Base-by-base conservation (phyloP, 1,140 invertebrate genomes). In the Hyles euphorbiae region DNA sequence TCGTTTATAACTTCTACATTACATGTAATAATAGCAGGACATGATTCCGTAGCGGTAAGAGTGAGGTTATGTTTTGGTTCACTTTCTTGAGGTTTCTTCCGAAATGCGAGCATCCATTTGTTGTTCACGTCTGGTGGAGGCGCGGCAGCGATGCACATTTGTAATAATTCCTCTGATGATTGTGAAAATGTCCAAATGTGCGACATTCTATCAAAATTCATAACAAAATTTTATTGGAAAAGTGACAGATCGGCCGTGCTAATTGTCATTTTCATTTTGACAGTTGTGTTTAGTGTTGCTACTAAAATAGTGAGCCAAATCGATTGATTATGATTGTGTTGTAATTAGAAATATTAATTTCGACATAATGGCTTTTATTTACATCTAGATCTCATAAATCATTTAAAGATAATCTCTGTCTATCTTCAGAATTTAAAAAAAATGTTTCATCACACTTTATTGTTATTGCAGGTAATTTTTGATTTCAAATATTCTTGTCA, bases 131-230 rank as follows among this genome's bases (percentile, higher is more conserved):
- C 57, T 46, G 54, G 51, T 2, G 43, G 56, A 8, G 50, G 12
- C 3, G 65, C 59, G 2, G 56, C 53, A 9, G 61, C 45, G 9
- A 72, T 57, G 52, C 63, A 72, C 8, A 12, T 40, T 49, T 67
- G 33, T 33, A 72, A 34, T 46, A 58, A 7, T n/a, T 36, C 11
- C 10, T 64, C 10, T 11, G 61, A 68, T 50, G 58, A 61, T 48
- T 63, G 43, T 34, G 61, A 68, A 61, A 75, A 70, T 53, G 59
- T 65, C 62, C 63, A 75, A 2, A 63, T 56, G 46, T 57, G 33
- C 5, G 61, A 50, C 70, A 72, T 66, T 48, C 3, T 47, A 43
- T 3, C 7, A 7, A 10, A 49, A 50, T 44, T n/a, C 34, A 36
- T 11, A 54, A 32, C 2, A 48, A 12, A 11, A 40, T 22, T n/a